phyloP scores from a whole-genome alignment of 53 echinoderm and acorn worm species.

The Patiria pectinifera region DNA sequence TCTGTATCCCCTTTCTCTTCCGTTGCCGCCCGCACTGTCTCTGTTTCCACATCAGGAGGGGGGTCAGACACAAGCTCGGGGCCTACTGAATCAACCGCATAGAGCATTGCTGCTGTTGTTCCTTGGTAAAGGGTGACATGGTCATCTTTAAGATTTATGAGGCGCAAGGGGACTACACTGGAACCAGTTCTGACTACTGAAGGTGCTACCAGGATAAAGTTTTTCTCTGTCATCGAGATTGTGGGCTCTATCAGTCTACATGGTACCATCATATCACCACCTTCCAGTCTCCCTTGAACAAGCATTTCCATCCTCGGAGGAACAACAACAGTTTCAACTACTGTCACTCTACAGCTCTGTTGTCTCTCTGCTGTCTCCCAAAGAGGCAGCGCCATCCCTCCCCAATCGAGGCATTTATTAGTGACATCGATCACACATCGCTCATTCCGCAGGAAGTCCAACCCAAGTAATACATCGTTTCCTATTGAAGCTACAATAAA shows the following conservation, averaged over 20 bases:
- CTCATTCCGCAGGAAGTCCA: constrained; percentile 31
- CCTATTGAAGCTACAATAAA: constrained; percentile 47
- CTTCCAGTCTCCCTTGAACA: not conserved
- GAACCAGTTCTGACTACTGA: not conserved
- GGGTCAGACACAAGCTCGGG: not conserved
- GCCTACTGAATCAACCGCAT: constrained; percentile 5
- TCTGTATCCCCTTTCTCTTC: not conserved
- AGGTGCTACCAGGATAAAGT: not conserved
- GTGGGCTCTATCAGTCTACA: not conserved
- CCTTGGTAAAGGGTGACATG: constrained; percentile 1
- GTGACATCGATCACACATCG: constrained; percentile 25
- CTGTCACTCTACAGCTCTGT: constrained; percentile 8
- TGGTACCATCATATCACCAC: not conserved
- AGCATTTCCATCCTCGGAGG: not conserved
- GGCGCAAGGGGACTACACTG: not conserved
- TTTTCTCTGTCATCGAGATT: not conserved
- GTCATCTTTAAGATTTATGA: not conserved
- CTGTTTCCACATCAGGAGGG: not conserved
- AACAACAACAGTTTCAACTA: constrained; percentile 6
- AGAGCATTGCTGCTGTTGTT: constrained; percentile 9
- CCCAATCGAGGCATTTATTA: constrained; percentile 15
- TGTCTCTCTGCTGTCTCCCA: constrained; percentile 18
- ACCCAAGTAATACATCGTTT: constrained; percentile 43
- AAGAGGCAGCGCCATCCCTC: constrained; percentile 21
- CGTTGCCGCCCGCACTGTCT: not conserved